These are phyloP conservation scores for Etheostoma nigrum DNA, from an alignment of 2,797 vertebrate species.

Conservation along the genomic window DNA sequence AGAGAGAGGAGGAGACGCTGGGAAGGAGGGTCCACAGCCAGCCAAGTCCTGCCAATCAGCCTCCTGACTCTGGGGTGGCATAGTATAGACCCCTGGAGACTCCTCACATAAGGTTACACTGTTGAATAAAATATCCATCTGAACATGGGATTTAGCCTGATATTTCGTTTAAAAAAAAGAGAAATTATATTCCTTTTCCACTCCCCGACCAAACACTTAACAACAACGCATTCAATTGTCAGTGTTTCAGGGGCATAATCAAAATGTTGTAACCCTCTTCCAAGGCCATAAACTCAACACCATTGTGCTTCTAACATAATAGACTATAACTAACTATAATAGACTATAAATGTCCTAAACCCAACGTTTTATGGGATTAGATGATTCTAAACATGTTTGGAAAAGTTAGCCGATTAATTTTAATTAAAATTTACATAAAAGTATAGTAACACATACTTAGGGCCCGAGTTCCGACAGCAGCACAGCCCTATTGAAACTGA, in stretches of 20 bases:
- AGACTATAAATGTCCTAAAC: constrained; percentile 8
- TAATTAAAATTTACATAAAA: neutral
- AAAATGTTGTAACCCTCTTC: neutral
- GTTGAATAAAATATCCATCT: constrained; percentile 8
- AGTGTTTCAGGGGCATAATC: neutral
- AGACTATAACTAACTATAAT: neutral
- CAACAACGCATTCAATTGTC: neutral
- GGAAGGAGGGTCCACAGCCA: constrained; percentile 80
- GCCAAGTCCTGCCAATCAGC: constrained; percentile 83
- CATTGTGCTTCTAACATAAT: neutral
- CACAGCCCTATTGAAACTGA: no score
- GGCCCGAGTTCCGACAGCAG: no score
- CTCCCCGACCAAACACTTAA: neutral
- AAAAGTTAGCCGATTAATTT: neutral
- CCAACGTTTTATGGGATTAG: neutral
- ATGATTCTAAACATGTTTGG: neutral
- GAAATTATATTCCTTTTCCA: no score
- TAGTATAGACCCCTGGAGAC: constrained; percentile 24
- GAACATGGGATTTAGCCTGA: neutral
- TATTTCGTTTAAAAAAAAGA: neutral
- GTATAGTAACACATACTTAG: no score
- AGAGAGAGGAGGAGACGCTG: constrained; percentile 62
- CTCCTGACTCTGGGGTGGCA: constrained; percentile 42
- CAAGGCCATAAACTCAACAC: neutral
- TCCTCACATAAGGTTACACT: constrained; percentile 1